These are phyloP conservation scores for Ostrea denselamellosa DNA, from an alignment of 1,140 invertebrate genomes.

Conservation along the genomic window DNA sequence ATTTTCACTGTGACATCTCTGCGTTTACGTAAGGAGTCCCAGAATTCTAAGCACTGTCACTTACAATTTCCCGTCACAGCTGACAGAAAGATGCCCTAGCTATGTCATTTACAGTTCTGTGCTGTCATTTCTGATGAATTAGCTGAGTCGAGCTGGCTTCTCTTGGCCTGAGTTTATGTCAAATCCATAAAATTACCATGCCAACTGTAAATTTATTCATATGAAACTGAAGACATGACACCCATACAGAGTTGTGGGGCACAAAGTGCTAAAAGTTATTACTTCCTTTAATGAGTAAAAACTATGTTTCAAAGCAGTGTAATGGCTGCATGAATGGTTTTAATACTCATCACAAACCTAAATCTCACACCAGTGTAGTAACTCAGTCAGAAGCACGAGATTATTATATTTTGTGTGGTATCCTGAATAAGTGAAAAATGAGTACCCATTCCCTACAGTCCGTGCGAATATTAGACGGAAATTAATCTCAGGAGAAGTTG, in stretches of 20 bases:
- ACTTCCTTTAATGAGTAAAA: background rate
- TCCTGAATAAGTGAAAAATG: too few species aligned
- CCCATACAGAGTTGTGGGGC: background rate
- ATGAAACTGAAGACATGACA: slow-evolving; percentile 22
- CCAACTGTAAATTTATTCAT: slow-evolving; percentile 35
- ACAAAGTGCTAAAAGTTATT: slow-evolving; percentile 20
- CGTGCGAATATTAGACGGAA: too few species aligned
- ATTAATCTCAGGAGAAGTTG: too few species aligned
- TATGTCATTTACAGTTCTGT: background rate
- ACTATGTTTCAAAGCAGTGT: background rate
- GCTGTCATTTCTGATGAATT: slow-evolving; percentile 26
- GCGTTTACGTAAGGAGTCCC: background rate
- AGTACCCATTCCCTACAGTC: too few species aligned
- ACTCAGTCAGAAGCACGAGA: background rate
- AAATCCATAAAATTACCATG: slow-evolving; percentile 36
- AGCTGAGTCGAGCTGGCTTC: background rate
- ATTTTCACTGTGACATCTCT: background rate
- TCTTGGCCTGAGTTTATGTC: background rate
- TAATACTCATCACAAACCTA: background rate
- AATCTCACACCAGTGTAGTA: background rate
- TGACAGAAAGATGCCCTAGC: slow-evolving; percentile 13
- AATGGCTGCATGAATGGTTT: too few species aligned
- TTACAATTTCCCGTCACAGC: background rate
- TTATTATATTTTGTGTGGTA: background rate
- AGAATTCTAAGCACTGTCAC: background rate